Percentiles rank a stretch among this genome's conserved stretches.
These are phyloP conservation scores for Esox lucius DNA, from an alignment of 2,797 vertebrate species.

Conservation along the genomic window DNA sequence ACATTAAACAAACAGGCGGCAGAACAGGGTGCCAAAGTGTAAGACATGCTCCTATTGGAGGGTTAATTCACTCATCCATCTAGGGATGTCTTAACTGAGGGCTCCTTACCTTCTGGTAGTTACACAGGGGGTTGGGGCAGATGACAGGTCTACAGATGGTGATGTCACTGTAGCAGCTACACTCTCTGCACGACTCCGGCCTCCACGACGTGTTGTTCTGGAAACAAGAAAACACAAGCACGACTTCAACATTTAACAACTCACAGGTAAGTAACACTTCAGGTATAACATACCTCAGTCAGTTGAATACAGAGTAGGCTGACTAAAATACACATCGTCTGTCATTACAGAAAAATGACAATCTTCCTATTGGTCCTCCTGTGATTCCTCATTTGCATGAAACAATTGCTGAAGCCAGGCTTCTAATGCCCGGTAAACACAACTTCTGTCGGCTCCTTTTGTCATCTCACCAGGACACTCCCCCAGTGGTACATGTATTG, in stretches of 20 bases:
- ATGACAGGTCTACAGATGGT: conserved; percentile 75
- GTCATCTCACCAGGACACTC: no score
- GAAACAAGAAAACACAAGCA: conserved; percentile 20
- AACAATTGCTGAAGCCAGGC: no score
- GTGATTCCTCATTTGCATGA: no score
- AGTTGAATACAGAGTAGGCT: not conserved
- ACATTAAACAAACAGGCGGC: not conserved
- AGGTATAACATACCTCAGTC: not conserved
- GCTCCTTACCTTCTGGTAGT: conserved; percentile 82
- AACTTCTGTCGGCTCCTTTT: no score
- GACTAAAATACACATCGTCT: not conserved
- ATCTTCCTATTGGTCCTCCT: no score
- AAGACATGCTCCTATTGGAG: no score
- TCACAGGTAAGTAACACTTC: not conserved
- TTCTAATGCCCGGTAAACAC: no score
- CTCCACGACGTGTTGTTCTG: conserved; percentile 90
- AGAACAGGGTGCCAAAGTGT: no score
- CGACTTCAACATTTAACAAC: conserved; percentile 13
- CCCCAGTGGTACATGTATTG: no score
- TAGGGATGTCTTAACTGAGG: not conserved
- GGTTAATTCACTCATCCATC: not conserved
- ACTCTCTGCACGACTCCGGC: conserved; percentile 84
- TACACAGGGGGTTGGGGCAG: conserved; percentile 84
- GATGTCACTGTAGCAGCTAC: conserved; percentile 77
- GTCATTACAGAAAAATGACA: no score